These are phyloP conservation scores for Neosilurus hyrtlii DNA, from an alignment of 2,797 vertebrate species.

Conservation along the genomic window DNA sequence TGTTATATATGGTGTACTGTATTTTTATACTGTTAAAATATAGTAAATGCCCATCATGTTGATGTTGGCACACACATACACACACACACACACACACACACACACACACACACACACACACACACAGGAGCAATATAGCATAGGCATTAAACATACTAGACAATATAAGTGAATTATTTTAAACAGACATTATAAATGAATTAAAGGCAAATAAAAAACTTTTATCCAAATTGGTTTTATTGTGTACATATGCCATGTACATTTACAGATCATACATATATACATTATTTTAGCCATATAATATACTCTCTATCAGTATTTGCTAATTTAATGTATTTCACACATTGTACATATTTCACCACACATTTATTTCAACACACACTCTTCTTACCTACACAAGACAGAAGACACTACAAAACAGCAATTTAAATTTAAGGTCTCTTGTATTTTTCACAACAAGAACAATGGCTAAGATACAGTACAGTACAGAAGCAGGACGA, in stretches of 20 bases:
- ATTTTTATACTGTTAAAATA: not conserved
- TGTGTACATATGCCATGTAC: constrained; percentile 64
- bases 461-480: constrained; percentile 43
- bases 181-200: not conserved
- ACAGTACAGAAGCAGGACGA: constrained; percentile 54
- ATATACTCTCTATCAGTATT: constrained; percentile 56
- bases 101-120: not conserved
- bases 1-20: not conserved
- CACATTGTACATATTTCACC: constrained; percentile 55
- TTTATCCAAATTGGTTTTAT: constrained; percentile 67
- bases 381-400: constrained; percentile 57
- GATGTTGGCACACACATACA: too few species aligned
- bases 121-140: too few species aligned
- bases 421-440: constrained; percentile 46
- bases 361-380: constrained; percentile 55
- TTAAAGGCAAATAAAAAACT: constrained; percentile 49
- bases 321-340: constrained; percentile 49
- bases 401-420: constrained; percentile 60
- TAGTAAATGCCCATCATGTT: not conserved
- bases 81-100: too few species aligned
- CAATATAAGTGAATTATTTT: not conserved
- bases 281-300: constrained; percentile 52
- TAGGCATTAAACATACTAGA: not conserved
- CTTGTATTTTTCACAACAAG: constrained; percentile 38
- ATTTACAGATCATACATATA: constrained; percentile 58